Evolutionary conservation across 2,797 vertebrate genomes (phyloP).

Genomic region (Heliangelus exortis): DNA sequence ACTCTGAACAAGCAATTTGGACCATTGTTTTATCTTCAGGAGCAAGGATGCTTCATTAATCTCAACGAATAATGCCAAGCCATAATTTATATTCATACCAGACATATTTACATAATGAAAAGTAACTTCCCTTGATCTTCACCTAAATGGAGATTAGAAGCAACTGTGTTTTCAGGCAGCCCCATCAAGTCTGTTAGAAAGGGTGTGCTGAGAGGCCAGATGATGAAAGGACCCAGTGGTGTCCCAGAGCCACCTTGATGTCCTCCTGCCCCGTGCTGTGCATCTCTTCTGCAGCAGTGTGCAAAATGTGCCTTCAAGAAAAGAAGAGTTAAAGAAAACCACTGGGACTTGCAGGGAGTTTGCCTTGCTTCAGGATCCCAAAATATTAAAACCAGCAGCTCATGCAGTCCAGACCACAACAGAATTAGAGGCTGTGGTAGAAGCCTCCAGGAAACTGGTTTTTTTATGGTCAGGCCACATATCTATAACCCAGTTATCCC

Average conservation of each 20-base stretch:
- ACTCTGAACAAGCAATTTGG: constrained; percentile 1
- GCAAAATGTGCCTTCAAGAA: not conserved
- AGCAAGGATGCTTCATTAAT: constrained; percentile 36
- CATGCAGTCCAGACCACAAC: not conserved
- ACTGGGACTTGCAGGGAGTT: not conserved
- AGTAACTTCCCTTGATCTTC: not conserved
- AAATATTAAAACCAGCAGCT: not conserved
- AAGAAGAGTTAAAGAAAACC: not conserved
- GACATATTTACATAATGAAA: constrained; percentile 21
- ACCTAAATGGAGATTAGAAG: not conserved
- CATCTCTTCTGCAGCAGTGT: not conserved
- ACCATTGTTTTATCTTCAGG: constrained; percentile 39
- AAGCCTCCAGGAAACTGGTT: constrained; percentile 23
- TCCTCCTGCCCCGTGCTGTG: not conserved
- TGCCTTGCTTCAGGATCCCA: not conserved
- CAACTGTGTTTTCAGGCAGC: not conserved
- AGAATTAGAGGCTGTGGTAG: not conserved
- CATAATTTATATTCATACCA: constrained; percentile 7
- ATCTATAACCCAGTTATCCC: constrained; percentile 9
- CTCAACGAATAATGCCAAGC: constrained; percentile 9
- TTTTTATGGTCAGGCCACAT: not conserved
- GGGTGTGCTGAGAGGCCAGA: not conserved
- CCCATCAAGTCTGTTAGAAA: not conserved
- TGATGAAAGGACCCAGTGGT: not conserved
- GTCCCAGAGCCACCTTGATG: not conserved